Evolutionary conservation across 1,140 invertebrate species (phyloP).

Genomic region (Pectinophora gossypiella): DNA sequence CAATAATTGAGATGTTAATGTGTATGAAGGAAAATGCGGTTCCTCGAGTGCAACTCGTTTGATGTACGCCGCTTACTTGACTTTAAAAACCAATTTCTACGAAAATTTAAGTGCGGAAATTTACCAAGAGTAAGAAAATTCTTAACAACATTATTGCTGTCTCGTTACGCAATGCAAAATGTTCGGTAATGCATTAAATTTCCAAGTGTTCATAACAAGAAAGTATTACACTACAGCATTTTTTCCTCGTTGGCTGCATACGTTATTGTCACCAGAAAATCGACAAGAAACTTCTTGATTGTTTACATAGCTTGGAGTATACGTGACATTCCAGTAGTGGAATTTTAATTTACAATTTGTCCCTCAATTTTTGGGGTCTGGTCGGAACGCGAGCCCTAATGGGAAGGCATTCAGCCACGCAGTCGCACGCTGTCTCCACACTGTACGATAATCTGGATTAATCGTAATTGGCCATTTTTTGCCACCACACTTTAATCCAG

Average conservation of each 20-base stretch:
- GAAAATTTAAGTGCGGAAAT: too few species aligned
- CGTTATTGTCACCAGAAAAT: too few species aligned
- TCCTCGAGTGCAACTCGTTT: background rate
- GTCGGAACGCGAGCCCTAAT: constrained; percentile 38
- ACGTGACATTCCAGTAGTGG: constrained; percentile 26
- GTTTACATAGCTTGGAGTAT: constrained; percentile 11
- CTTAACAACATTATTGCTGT: too few species aligned
- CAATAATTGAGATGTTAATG: constrained; percentile 42
- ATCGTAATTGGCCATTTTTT: constrained; percentile 5
- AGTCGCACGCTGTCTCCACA: constrained; percentile 32
- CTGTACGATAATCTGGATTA: constrained; percentile 23
- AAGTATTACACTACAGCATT: too few species aligned
- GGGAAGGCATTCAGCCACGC: constrained; percentile 31
- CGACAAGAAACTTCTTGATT: too few species aligned
- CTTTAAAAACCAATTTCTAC: background rate
- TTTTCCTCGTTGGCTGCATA: too few species aligned
- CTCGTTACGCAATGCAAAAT: too few species aligned
- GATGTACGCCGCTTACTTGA: background rate
- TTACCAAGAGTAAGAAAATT: too few species aligned
- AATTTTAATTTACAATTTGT: constrained; percentile 60
- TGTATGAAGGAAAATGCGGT: constrained; percentile 1
- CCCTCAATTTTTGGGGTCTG: constrained; percentile 39
- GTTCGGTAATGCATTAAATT: too few species aligned
- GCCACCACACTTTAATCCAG: background rate
- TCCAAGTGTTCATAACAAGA: too few species aligned